A percentile compares a stretch with the other conserved stretches of the same genome.
These are phyloP conservation scores for Eurosta solidaginis DNA, from an alignment of 1,140 invertebrate genomes.

Conservation along the genomic window DNA sequence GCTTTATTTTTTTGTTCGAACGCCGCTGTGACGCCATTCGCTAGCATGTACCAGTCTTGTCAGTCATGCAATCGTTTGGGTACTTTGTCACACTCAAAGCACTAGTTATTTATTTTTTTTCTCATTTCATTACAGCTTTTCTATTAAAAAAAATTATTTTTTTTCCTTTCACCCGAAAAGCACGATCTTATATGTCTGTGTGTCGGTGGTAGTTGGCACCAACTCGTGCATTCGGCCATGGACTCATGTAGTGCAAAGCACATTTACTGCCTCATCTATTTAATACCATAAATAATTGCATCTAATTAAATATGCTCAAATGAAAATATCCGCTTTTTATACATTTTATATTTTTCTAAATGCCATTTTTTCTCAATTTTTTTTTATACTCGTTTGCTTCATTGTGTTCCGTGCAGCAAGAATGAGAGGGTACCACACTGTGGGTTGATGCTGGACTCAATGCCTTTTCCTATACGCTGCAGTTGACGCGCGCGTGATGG, in stretches of 20 bases:
- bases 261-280: constrained; percentile 60
- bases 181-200: neutral
- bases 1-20: neutral
- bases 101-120: constrained; percentile 56
- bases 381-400: neutral
- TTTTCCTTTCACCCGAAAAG: neutral
- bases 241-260: constrained; percentile 35
- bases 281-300: constrained; percentile 61
- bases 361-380: constrained; percentile 14
- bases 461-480: constrained; percentile 40
- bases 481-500: constrained; percentile 60
- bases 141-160: constrained; percentile 30
- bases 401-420: neutral
- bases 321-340: constrained; percentile 59
- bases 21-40: constrained; percentile 4
- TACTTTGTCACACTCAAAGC: constrained; percentile 19
- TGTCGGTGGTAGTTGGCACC: neutral
- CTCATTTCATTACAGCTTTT: constrained; percentile 60
- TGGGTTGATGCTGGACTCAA: neutral
- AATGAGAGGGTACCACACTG: neutral
- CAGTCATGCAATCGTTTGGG: neutral
- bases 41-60: neutral
- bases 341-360: constrained; percentile 35
- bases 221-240: too few relatives aligned
- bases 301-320: constrained; percentile 61